Evolutionary conservation across 2,797 vertebrate genomes (phyloP).

Genomic region (Pseudotriccus pelzelni): DNA sequence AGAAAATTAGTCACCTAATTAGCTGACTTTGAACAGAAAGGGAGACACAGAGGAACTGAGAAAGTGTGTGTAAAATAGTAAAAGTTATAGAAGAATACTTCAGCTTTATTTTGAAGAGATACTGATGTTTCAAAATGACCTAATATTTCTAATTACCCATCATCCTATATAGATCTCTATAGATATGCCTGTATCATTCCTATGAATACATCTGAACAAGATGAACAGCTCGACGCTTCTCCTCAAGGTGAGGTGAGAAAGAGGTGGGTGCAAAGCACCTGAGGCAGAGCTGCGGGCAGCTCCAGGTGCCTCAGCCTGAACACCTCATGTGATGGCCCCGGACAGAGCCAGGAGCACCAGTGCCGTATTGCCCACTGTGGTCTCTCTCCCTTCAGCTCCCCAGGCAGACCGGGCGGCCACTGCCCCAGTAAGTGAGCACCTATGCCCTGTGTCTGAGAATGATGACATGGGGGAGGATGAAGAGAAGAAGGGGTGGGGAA

Average conservation of each 20-base stretch:
- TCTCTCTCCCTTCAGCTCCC: not conserved
- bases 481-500: not conserved
- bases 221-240: fast-evolving
- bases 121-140: not conserved
- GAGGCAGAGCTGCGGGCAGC: not conserved
- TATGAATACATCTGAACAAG: not conserved
- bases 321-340: not conserved
- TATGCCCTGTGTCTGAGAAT: fast-evolving
- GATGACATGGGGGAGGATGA: not conserved
- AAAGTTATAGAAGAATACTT: not conserved
- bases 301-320: not conserved
- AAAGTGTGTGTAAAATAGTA: not conserved
- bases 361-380: fast-evolving
- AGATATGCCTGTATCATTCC: fast-evolving
- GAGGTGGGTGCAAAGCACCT: not conserved
- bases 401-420: not conserved
- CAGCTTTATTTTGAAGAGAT: not conserved
- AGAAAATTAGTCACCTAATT: not conserved
- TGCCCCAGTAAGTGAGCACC: fast-evolving
- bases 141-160: not conserved
- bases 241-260: not conserved
- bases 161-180: not conserved
- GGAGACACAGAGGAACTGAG: not conserved
- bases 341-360: too few species aligned
- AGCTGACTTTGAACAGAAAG: not conserved